Conservation (phyloP, 2,888 invertebrate species). For the Drosophila nr. perissopoda region DNA sequence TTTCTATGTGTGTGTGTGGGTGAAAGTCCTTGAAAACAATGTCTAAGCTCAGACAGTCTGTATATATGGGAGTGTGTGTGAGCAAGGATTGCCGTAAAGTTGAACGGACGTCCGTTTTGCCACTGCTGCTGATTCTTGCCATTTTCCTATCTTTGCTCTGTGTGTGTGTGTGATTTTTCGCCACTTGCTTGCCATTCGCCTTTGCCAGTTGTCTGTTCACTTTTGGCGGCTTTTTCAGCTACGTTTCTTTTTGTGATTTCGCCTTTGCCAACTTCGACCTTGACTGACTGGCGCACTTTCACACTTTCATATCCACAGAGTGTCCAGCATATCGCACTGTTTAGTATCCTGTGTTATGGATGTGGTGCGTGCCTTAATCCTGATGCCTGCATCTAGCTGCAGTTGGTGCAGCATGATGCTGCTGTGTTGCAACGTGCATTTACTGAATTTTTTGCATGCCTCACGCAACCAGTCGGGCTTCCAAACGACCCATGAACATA, state of each 20-base stretch:
- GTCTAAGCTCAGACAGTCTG: conserved; percentile 62
- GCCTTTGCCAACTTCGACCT: conserved; percentile 34
- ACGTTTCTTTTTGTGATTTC: conserved; percentile 18
- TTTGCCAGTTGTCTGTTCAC: conserved; percentile 48
- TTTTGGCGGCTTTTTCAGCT: conserved; percentile 55
- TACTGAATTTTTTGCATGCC: conserved; percentile 46
- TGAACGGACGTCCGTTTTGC: conserved; percentile 63
- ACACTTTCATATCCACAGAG: conserved; percentile 8
- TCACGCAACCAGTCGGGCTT: conserved; percentile 28
- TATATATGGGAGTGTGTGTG: conserved; percentile 10
- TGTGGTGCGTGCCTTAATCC: conserved; percentile 29
- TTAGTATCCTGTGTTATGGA: conserved; percentile 26
- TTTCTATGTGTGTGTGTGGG: conserved; percentile 48
- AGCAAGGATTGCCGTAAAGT: conserved; percentile 52
- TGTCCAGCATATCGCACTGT: conserved; percentile 41
- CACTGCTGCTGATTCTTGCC: conserved; percentile 15
- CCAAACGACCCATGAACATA: not conserved
- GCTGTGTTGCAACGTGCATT: conserved; percentile 8
- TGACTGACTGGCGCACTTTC: conserved; percentile 31
- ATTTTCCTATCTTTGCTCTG: conserved; percentile 17
- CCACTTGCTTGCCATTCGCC: conserved; percentile 26
- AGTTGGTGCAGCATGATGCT: conserved; percentile 1
- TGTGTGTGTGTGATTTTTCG: conserved; percentile 23
- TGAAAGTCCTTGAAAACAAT: conserved; percentile 69
- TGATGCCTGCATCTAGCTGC: conserved; percentile 19